These are phyloP conservation scores for Saccopteryx leptura DNA, from an alignment of 2,113 vertebrate genomes.

Conservation along the genomic window DNA sequence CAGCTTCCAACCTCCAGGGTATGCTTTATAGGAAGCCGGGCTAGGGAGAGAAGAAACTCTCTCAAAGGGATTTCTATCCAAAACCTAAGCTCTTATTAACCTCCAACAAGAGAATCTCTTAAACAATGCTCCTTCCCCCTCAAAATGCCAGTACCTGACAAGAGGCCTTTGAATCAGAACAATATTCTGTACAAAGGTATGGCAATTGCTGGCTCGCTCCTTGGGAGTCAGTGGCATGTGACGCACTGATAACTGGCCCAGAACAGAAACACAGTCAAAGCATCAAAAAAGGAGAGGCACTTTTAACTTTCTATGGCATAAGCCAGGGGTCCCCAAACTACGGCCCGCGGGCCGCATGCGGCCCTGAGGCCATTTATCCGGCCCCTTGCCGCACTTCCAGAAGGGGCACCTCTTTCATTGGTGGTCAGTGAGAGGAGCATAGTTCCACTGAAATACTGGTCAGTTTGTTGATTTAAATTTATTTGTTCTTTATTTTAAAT, in stretches of 20 bases:
- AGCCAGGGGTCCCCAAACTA: neutral
- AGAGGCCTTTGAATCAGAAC: neutral
- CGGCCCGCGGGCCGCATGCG: too few relatives aligned
- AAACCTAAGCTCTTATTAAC: neutral
- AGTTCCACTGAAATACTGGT: too few relatives aligned
- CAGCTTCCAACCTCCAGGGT: neutral
- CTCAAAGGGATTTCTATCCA: neutral
- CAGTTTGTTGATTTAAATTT: too few relatives aligned
- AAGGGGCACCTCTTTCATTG: too few relatives aligned
- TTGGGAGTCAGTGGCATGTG: neutral
- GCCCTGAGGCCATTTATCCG: too few relatives aligned
- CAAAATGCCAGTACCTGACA: neutral
- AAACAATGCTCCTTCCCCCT: neutral
- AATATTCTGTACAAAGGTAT: slow-evolving; percentile 10
- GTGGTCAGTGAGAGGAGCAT: too few relatives aligned
- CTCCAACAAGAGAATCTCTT: neutral
- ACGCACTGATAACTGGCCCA: neutral
- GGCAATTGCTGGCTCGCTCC: neutral
- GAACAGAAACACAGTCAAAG: neutral
- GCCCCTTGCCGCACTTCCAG: too few relatives aligned
- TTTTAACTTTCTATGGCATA: neutral
- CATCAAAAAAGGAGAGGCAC: neutral
- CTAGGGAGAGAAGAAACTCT: neutral
- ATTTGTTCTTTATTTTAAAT: too few relatives aligned
- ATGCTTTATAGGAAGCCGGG: neutral